Conservation (phyloP, 2,113 vertebrate genomes). For the Labeo rohita region DNA sequence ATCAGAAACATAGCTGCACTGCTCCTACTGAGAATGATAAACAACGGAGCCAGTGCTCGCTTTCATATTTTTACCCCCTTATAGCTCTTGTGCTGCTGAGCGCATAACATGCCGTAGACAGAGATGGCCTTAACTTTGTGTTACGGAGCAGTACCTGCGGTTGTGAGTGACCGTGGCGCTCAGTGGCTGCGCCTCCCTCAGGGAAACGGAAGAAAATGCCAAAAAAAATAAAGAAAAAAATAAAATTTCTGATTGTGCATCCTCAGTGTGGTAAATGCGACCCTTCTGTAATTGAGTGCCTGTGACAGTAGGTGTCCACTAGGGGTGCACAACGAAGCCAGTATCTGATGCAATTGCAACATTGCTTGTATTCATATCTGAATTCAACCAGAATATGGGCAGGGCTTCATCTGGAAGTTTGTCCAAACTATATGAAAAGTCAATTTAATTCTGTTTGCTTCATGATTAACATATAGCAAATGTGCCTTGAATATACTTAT, state of each 20-base stretch:
- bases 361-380: not conserved
- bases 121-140: not conserved
- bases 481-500: not conserved
- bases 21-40: conserved; percentile 65
- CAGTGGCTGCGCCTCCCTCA: not conserved
- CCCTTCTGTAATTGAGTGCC: not conserved
- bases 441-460: not conserved
- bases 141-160: not conserved
- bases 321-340: not conserved
- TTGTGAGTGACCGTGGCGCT: not conserved
- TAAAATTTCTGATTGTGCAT: not conserved
- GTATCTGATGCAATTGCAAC: not conserved
- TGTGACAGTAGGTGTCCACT: no score
- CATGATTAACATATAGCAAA: not conserved
- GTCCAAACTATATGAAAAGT: not conserved
- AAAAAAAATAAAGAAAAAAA: not conserved
- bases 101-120: not conserved
- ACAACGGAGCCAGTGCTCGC: conserved; percentile 1
- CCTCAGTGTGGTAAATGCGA: not conserved
- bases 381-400: not conserved
- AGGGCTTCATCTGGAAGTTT: not conserved
- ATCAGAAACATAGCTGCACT: conserved; percentile 68
- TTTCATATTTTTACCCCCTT: conserved; percentile 42
- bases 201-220: not conserved
- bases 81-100: conserved; percentile 4